Evolutionary conservation across 2,888 invertebrate species (phyloP), one percentile per base, ranked within the genome.

Genomic region (Platypus cylindrus): DNA sequence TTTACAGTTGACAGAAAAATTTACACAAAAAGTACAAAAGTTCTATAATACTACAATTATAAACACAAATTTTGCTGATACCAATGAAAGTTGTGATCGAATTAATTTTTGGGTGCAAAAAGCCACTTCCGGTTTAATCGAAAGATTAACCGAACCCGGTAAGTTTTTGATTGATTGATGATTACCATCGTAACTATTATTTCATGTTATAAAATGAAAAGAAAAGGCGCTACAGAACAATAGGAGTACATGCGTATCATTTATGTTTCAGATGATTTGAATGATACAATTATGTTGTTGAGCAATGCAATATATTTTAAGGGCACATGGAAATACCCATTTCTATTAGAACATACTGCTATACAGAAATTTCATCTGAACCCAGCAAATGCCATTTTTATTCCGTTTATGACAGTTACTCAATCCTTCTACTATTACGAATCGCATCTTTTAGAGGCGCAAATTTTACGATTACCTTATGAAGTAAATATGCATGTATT

Each of bases 21-120:
- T 74, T 52, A 65, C 70, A 1, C 66, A 73, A 1, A 71, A 70
- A 24, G 65, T 82, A 0, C 64, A 73, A 33, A 58, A 67, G 25
- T 71, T 67, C 54, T 86, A 84, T 56, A 68, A 70, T 37, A 73
- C 80, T 2, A 71, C 77, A 13, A 62, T 85, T 5, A 67, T 70
- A 32, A 62, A 62, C 1, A 60, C 77, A 1, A 69, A 84, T 60
- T 83, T 86, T 49, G 38, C 48, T 2, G 54, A 61, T 8, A 57
- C 74, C n/a, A 51, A 73, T 0, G 55, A 56, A 3, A 68, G 80
- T 1, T 72, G 73, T 0, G 51, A 60, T 4, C 56, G 61, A 5
- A 84, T 94, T 39, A 94, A 94, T 52, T 50, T 62, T 1, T 94
- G 90, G 87, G 81, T 87, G 2, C 67, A 70, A 17, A 71, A 76